Evolutionary conservation across 64 coral and sea anemone genomes (phyloP).

Genomic region (Hydrozoanthus tunicans): DNA sequence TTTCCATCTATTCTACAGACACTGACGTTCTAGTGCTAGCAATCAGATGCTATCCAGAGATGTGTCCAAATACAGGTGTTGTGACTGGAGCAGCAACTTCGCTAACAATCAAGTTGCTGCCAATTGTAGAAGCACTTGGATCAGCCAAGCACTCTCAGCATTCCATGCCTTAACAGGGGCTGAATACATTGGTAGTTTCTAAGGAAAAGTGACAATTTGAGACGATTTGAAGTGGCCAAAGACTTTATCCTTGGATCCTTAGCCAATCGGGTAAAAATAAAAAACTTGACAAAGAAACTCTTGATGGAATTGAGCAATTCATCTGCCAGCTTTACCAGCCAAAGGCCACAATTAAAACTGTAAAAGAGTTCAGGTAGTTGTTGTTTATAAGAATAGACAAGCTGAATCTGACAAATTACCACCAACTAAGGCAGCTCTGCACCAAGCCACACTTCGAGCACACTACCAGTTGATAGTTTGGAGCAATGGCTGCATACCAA

Average conservation of each 20-base stretch:
- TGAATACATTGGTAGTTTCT: conserved; percentile 12
- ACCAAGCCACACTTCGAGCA: conserved; percentile 59
- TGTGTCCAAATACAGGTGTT: conserved; percentile 60
- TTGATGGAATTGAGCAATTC: conserved; percentile 51
- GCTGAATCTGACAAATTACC: conserved; percentile 60
- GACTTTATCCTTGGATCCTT: background rate
- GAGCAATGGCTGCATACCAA: conserved; percentile 59
- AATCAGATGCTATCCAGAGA: conserved; percentile 51
- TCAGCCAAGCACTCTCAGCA: conserved; percentile 13
- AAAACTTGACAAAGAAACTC: conserved; percentile 54
- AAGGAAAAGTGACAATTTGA: conserved; percentile 14
- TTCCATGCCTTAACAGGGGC: conserved; percentile 15
- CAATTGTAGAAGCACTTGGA: conserved; percentile 66
- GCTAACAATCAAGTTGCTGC: conserved; percentile 63
- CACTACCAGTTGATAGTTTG: conserved; percentile 63
- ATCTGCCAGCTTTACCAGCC: conserved; percentile 60
- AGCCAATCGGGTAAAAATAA: conserved; percentile 23
- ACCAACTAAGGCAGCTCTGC: conserved; percentile 58
- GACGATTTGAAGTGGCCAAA: background rate
- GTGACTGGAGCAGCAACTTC: conserved; percentile 58
- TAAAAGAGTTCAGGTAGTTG: conserved; percentile 54
- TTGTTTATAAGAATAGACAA: conserved; percentile 60
- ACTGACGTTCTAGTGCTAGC: background rate
- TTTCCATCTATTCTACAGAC: conserved; percentile 57
- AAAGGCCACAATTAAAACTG: conserved; percentile 64